These are phyloP conservation scores for Baryphthengus martii DNA, from an alignment of 2,113 vertebrate genomes.

Conservation along the genomic window DNA sequence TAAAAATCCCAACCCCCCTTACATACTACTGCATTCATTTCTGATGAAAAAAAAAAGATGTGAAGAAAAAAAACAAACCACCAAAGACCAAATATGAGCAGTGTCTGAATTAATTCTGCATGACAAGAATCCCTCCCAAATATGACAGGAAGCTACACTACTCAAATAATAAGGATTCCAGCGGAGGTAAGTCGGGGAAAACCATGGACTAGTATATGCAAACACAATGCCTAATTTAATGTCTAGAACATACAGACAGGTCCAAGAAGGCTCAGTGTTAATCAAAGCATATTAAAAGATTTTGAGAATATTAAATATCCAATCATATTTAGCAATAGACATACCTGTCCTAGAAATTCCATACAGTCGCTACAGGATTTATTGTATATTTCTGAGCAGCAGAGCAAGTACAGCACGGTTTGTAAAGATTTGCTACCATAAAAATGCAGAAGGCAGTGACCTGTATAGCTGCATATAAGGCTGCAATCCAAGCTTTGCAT, in stretches of 20 bases:
- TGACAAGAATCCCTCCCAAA: slow-evolving; percentile 29
- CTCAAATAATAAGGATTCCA: slow-evolving; percentile 27
- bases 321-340: not conserved
- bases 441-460: slow-evolving; percentile 35
- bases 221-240: slow-evolving; percentile 7
- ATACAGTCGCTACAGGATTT: not conserved
- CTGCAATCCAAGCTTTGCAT: slow-evolving; percentile 6
- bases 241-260: not conserved
- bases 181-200: not conserved
- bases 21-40: not conserved
- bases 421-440: slow-evolving; percentile 11
- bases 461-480: not conserved
- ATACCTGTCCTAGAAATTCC: slow-evolving; percentile 30
- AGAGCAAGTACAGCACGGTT: not conserved
- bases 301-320: slow-evolving; percentile 2
- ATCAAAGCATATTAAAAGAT: slow-evolving; percentile 8
- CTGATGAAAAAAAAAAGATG: not conserved
- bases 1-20: not conserved
- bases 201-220: not conserved
- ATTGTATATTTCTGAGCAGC: not conserved
- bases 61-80: not conserved
- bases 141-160: slow-evolving; percentile 31
- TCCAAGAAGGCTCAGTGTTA: slow-evolving; percentile 5
- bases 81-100: not conserved
- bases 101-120: slow-evolving; percentile 13